Percentiles rank a stretch among this genome's conserved stretches.
Evolutionary conservation across 2,888 invertebrate genomes (phyloP).

Genomic region (Meandrusa payeni): DNA sequence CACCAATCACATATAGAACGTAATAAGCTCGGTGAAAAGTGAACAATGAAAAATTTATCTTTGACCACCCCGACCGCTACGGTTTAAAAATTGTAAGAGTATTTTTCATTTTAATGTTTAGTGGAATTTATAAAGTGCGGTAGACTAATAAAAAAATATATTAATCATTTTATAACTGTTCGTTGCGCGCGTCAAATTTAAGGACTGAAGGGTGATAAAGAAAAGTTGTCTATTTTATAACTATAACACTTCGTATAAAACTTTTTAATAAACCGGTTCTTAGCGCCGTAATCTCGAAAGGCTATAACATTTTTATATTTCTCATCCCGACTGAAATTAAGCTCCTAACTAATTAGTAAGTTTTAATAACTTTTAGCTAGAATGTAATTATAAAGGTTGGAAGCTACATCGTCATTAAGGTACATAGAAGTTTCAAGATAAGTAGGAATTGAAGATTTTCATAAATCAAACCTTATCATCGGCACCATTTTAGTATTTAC

Average conservation of each 20-base stretch:
- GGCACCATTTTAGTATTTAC: too few relatives aligned
- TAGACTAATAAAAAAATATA: neutral
- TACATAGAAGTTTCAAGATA: too few relatives aligned
- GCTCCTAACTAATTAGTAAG: slow-evolving; percentile 32
- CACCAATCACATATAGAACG: too few relatives aligned
- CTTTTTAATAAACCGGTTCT: slow-evolving; percentile 25
- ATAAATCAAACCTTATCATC: too few relatives aligned
- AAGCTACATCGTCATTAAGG: too few relatives aligned
- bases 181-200: neutral
- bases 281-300: slow-evolving; percentile 21
- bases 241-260: slow-evolving; percentile 21
- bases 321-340: slow-evolving; percentile 21
- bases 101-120: neutral
- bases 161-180: neutral
- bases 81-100: too few relatives aligned
- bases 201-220: slow-evolving; percentile 19
- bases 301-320: slow-evolving; percentile 24
- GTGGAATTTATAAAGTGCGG: neutral
- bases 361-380: slow-evolving; percentile 32
- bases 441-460: too few relatives aligned
- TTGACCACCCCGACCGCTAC: too few relatives aligned
- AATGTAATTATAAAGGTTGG: slow-evolving; percentile 11
- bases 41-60: too few relatives aligned
- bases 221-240: slow-evolving; percentile 21
- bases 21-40: too few relatives aligned